Evolutionary conservation across 1,140 invertebrate species (phyloP).

Genomic region (Hormaphis cornu): DNA sequence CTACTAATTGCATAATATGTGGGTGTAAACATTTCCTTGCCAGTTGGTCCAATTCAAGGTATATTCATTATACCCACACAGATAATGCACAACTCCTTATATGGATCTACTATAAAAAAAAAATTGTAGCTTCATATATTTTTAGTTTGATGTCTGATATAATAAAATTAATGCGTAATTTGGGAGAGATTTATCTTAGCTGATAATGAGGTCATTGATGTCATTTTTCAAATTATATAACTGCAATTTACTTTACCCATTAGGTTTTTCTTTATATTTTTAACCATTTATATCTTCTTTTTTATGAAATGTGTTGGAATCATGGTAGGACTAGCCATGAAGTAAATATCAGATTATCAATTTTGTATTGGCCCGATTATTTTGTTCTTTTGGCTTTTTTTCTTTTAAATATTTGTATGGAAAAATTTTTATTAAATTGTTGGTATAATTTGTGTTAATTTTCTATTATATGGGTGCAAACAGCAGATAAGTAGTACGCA

Average conservation of each 20-base stretch:
- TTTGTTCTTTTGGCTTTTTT: no score
- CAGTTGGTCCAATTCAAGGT: constrained; percentile 19
- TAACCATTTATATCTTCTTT: not conserved
- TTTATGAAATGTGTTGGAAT: not conserved
- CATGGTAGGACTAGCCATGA: no score
- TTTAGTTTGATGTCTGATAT: not conserved
- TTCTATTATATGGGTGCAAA: no score
- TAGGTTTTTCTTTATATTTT: not conserved
- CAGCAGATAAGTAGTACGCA: no score
- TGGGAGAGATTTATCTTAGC: not conserved
- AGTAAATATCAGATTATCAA: no score
- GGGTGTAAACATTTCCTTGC: constrained; percentile 19
- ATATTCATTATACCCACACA: constrained; percentile 18
- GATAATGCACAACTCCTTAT: constrained; percentile 10
- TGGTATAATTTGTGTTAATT: no score
- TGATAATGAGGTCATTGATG: constrained; percentile 6
- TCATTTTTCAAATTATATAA: not conserved
- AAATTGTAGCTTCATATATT: not conserved
- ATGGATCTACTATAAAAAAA: constrained; percentile 13
- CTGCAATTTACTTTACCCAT: not conserved
- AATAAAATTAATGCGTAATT: not conserved
- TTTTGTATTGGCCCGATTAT: no score
- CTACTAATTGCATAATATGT: not conserved
- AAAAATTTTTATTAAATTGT: no score
- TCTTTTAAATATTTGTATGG: no score